Conservation (phyloP, 2,888 invertebrate genomes). For the Hypercompe scribonia region DNA sequence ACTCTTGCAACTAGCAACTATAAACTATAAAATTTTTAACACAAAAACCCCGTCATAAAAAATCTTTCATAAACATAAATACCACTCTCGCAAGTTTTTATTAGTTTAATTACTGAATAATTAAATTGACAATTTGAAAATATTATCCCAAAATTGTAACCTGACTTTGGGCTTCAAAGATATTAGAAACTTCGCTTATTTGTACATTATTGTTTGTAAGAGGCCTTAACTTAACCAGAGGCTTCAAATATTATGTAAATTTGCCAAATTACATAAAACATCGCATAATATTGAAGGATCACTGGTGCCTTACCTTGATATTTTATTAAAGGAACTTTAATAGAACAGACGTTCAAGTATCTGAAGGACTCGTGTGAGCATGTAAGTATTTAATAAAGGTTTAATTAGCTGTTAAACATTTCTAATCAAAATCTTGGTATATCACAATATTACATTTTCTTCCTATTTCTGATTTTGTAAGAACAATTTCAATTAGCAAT, state of each 20-base stretch:
- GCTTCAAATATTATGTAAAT: constrained; percentile 25
- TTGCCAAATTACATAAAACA: constrained; percentile 20
- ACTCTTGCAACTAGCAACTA: no score
- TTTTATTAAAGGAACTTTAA: constrained; percentile 38
- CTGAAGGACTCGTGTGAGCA: constrained; percentile 26
- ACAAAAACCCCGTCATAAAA: no score
- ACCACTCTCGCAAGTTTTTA: no score
- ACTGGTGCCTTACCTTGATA: constrained; percentile 20
- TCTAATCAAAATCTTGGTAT: constrained; percentile 4
- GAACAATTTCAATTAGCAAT: neutral
- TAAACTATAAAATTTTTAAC: no score
- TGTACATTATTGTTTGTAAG: constrained; percentile 1
- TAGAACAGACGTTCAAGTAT: constrained; percentile 37
- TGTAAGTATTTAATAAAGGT: constrained; percentile 15
- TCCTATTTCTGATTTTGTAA: neutral
- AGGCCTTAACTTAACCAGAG: constrained; percentile 20
- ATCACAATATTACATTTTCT: constrained; percentile 7
- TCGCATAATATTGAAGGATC: constrained; percentile 22
- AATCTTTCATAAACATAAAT: no score
- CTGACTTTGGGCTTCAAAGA: neutral
- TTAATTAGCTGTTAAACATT: constrained; percentile 12
- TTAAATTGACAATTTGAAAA: no score
- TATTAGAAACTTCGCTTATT: neutral
- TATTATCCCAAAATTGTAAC: neutral
- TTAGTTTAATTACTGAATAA: no score